phyloP scores from a whole-genome alignment of 2,797 vertebrate species.

The Cyclopterus lumpus region DNA sequence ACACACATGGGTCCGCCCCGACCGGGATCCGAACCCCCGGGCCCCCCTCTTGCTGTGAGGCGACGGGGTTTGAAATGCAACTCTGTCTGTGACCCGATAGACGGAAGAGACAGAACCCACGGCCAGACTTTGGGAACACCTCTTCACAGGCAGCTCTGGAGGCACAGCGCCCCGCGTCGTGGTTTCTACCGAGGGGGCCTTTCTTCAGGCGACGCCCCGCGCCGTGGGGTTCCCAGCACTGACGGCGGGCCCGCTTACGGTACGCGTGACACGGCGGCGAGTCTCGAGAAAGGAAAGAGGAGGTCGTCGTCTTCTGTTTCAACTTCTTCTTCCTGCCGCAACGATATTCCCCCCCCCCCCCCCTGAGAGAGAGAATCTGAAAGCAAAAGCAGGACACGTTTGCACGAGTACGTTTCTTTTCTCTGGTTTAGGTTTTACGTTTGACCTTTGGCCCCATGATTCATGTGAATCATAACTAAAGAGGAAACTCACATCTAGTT shows the following conservation, averaged over 20 bases:
- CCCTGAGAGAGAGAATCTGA: too few relatives aligned
- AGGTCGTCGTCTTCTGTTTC: constrained; percentile 31
- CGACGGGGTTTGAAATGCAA: too few relatives aligned
- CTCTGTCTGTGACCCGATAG: too few relatives aligned
- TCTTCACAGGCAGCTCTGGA: too few relatives aligned
- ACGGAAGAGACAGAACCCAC: too few relatives aligned
- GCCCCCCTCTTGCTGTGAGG: too few relatives aligned
- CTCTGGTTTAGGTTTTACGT: constrained; percentile 29
- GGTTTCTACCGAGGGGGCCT: constrained; percentile 53
- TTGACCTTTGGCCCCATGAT: constrained; percentile 8
- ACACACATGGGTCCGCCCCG: too few relatives aligned
- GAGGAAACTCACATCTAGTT: neutral
- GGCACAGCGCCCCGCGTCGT: constrained; percentile 33
- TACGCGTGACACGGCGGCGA: constrained; percentile 65
- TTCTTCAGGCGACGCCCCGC: constrained; percentile 54
- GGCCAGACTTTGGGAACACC: too few relatives aligned
- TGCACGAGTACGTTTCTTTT: constrained; percentile 32
- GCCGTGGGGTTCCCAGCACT: constrained; percentile 58
- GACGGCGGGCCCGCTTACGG: constrained; percentile 53
- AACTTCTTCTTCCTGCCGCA: constrained; percentile 52
- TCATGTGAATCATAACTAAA: constrained; percentile 27
- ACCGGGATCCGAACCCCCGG: too few relatives aligned
- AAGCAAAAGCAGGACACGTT: constrained; percentile 1
- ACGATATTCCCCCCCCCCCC: too few relatives aligned
- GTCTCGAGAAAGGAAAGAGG: constrained; percentile 58